Evolutionary conservation across 2,797 vertebrate genomes (phyloP), one percentile per base, ranked within the genome.

Genomic region (Anguilla megastoma): DNA sequence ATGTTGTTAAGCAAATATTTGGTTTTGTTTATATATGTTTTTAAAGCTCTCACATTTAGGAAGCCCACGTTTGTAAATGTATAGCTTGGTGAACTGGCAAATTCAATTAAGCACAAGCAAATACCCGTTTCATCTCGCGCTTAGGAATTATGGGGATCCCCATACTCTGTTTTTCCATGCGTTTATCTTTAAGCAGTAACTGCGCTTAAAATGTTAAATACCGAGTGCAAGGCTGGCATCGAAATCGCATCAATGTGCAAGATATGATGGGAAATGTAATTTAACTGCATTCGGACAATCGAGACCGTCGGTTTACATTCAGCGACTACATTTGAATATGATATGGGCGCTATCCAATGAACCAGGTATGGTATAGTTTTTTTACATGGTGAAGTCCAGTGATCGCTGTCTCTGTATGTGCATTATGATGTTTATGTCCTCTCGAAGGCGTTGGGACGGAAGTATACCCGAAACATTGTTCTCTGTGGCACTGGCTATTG

Each of bases 311-410:
- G 16, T 50, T 48, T n/a, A 82, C 24, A 82, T 82, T 82, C 18
- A 48, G n/a, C 21, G 45, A 82, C 45, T 27, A 14, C 7, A 50
- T 24, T 50, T 82, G 3, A 76, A 41, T 82, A 24, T 50, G 21
- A 24, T 50, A 82, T 12, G 74, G 74, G n/a, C 36, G 36, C 30
- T 79, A 41, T 79, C 16, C 33, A 79, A 14, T 79, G 79, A 82
- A 82, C 8, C 79, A 50, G 79, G 79, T 82, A 82, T 82, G 50
- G 79, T 82, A 48, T 82, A 7, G 79, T 82, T 82, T 82, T 82
- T 12, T 24, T 30, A 33, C 6, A 48, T 80, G 45, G n/a, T 79
- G 14, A 27, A 82, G 79, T 50, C 7, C 27, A 82, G 6, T 82
- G 24, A 48, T 50, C 27, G 79, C 45, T 45, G 33, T 80, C 76